Conservation (phyloP, 2,888 invertebrate genomes). For the Myathropa florea region DNA sequence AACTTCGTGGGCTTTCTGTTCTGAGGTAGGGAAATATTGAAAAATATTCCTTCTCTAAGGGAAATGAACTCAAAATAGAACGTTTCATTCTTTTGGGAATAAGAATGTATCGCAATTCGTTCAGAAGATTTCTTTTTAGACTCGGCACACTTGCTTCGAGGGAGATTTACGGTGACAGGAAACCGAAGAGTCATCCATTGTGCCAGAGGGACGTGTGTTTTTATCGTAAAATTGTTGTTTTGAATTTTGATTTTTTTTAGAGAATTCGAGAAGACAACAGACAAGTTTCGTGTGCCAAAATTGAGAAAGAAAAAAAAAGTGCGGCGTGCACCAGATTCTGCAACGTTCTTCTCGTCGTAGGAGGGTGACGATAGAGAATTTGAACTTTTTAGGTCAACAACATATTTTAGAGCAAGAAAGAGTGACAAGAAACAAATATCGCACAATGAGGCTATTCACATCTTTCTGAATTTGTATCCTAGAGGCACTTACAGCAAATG, state of each 20-base stretch:
- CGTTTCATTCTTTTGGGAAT: neutral
- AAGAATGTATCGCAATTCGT: constrained; percentile 5
- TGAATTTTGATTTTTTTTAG: neutral
- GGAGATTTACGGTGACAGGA: constrained; percentile 32
- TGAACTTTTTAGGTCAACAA: no score
- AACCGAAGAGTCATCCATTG: constrained; percentile 16
- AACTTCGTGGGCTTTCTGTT: constrained; percentile 10
- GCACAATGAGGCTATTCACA: no score
- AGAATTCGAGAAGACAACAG: neutral
- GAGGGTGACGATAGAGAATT: no score
- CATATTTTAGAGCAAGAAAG: no score
- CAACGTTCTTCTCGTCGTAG: no score
- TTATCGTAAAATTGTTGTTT: neutral
- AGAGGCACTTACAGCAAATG: no score
- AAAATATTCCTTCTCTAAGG: neutral
- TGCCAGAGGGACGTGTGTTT: constrained; percentile 7
- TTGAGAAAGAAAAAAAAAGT: neutral
- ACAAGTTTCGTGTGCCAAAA: neutral
- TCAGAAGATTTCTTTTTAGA: neutral
- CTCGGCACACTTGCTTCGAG: constrained; percentile 18
- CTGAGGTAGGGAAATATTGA: neutral
- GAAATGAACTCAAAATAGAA: constrained; percentile 14
- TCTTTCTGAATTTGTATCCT: no score
- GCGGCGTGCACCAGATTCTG: no score
- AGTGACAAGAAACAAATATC: no score